Evolutionary conservation across 2,888 invertebrate genomes (phyloP).

Genomic region (Congeria kusceri): DNA sequence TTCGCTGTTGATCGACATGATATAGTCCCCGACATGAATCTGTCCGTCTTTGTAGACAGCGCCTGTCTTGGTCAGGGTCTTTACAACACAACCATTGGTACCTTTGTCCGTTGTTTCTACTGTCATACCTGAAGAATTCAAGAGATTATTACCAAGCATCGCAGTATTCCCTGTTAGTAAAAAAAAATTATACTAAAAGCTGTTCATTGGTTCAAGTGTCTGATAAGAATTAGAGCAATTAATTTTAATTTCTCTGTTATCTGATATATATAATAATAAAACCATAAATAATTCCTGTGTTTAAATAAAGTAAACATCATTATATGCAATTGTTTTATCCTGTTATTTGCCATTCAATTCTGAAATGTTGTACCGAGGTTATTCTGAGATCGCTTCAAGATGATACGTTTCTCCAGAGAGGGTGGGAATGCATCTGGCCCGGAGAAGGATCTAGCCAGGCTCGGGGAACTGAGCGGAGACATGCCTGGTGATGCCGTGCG

Average conservation of each 20-base stretch:
- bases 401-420: slow-evolving; percentile 87
- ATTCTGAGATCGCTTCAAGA: slow-evolving; percentile 87
- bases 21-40: slow-evolving; percentile 87
- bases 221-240: no score
- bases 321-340: no score
- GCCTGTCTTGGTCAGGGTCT: slow-evolving; percentile 86
- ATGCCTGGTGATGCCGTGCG: slow-evolving; percentile 73
- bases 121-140: slow-evolving; percentile 86
- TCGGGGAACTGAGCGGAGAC: slow-evolving; percentile 78
- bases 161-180: no score
- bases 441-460: slow-evolving; percentile 69
- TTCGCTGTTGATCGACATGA: slow-evolving; percentile 88
- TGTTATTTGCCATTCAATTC: no score
- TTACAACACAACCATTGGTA: slow-evolving; percentile 87
- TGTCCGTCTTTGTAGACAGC: slow-evolving; percentile 88
- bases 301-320: no score
- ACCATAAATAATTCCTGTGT: no score
- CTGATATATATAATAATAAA: no score
- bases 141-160: no score
- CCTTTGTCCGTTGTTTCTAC: slow-evolving; percentile 88
- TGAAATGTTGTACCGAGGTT: slow-evolving; percentile 88
- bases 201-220: no score
- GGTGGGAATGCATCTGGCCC: slow-evolving; percentile 85
- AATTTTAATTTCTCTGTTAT: no score
- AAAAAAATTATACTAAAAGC: no score